These are phyloP conservation scores for Aspidiotus rigidus DNA, from an alignment of 2,888 invertebrate genomes.

Conservation along the genomic window DNA sequence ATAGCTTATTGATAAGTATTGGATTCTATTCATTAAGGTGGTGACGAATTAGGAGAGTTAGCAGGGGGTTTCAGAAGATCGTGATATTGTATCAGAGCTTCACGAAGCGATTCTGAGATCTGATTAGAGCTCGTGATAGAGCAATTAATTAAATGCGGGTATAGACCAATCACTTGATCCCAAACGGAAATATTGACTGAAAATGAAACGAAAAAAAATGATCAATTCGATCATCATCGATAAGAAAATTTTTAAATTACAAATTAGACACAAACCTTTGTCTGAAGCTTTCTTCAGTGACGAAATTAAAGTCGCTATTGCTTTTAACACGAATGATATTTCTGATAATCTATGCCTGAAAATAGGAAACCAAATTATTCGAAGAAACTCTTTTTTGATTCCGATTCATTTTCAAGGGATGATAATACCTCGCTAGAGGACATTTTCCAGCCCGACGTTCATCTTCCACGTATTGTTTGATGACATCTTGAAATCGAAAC, in stretches of 20 bases:
- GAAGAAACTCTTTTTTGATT: neutral
- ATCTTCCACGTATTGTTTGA: slow-evolving; percentile 76
- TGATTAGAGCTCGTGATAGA: slow-evolving; percentile 65
- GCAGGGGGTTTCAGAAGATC: slow-evolving; percentile 63
- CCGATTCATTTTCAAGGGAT: neutral
- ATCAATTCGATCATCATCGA: neutral
- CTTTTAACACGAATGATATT: slow-evolving; percentile 90
- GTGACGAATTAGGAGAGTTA: slow-evolving; percentile 29
- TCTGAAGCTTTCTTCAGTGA: slow-evolving; percentile 87
- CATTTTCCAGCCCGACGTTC: slow-evolving; percentile 75
- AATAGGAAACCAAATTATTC: slow-evolving; percentile 34
- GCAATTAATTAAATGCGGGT: slow-evolving; percentile 80
- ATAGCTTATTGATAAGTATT: slow-evolving; percentile 10
- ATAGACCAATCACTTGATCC: slow-evolving; percentile 85
- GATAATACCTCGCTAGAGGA: slow-evolving; percentile 64
- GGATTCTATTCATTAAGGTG: slow-evolving; percentile 5
- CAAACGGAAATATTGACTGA: slow-evolving; percentile 80
- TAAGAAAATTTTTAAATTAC: neutral
- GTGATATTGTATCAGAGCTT: slow-evolving; percentile 79
- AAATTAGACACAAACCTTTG: slow-evolving; percentile 53
- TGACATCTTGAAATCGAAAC: slow-evolving; percentile 85
- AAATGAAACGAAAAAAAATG: neutral
- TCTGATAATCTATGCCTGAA: slow-evolving; percentile 83
- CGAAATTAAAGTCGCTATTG: slow-evolving; percentile 80
- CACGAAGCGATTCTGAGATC: slow-evolving; percentile 68